Base-by-base conservation (phyloP, 2,888 invertebrate genomes). In the Podabrus alpinus region DNA sequence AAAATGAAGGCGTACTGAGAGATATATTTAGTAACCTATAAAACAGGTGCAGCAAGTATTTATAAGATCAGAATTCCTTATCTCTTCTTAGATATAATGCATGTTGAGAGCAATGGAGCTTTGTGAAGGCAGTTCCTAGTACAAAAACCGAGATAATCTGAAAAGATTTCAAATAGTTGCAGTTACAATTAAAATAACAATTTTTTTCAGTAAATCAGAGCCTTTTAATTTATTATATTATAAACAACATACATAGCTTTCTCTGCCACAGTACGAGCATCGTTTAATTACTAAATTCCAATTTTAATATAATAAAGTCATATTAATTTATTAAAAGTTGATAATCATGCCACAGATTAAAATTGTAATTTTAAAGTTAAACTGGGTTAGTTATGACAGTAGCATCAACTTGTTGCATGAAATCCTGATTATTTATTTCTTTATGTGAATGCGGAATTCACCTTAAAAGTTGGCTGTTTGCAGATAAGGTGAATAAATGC, bases 41-140 rank as follows among this genome's bases (percentile, higher is more conserved):
- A 73, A 77, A 72, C 79, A 75, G 79, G 78, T 78, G 79, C 79
- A 77, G 78, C 78, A 72, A 72, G 75, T 75, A 77, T 76, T 78
- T 71, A 74, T 77, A 71, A 78, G 78, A 79, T 78, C 77, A 72
- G 77, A 79, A 78, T 78, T 75, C 77, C 79, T 79, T 79, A 79
- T 79, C 77, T 75, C 73, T 72, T 62, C 70, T 70, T 61, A 64
- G 62, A 64, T 64, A 64, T 64, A 64, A 64, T 64, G 62, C 62
- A 64, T 64, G 62, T 64, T 9, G 19, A 17, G 21, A 64, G 62
- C 21, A 64, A 64, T 64, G 62, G 62, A 64, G 62, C 62, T 64
- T 64, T 45, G 45, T 45, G 45, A 45, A 45, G 45, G 45, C 45
- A 45, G 45, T 45, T 45, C 45, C 45, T 45, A 45, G 45, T 45